Percentiles rank a stretch among this genome's conserved stretches.
These are phyloP conservation scores for Ginglymostoma cirratum DNA, from an alignment of 2,113 vertebrate genomes.

Conservation along the genomic window DNA sequence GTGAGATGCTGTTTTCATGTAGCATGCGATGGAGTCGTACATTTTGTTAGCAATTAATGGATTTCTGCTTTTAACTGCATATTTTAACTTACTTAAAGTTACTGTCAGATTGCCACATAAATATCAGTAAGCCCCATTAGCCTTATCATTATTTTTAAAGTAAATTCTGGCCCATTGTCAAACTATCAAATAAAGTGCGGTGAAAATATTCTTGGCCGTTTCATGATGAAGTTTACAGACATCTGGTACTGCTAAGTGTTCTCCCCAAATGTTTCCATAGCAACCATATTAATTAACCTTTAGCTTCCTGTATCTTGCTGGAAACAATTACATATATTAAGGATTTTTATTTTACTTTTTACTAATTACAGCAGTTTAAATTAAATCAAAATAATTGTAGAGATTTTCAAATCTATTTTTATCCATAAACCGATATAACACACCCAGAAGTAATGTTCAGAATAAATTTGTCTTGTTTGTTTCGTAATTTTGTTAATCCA, in stretches of 20 bases:
- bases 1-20: not conserved
- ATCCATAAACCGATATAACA: not conserved
- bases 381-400: not conserved
- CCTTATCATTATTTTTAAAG: not conserved
- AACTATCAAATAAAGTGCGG: not conserved
- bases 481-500: slow-evolving; percentile 22
- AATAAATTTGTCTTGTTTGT: slow-evolving; percentile 36
- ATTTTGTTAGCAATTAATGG: not conserved
- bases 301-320: slow-evolving; percentile 35
- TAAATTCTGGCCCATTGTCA: slow-evolving; percentile 1
- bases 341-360: slow-evolving; percentile 24
- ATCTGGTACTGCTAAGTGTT: slow-evolving; percentile 33
- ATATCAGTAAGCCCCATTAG: not conserved
- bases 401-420: not conserved
- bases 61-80: not conserved
- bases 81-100: not conserved
- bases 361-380: slow-evolving; percentile 14
- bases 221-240: slow-evolving; percentile 32
- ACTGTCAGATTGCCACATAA: not conserved
- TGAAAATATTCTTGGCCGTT: slow-evolving; percentile 30
- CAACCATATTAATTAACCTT: slow-evolving; percentile 38
- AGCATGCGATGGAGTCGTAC: not conserved
- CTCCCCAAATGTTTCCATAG: slow-evolving; percentile 36
- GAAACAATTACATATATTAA: slow-evolving; percentile 35
- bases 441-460: not conserved